Evolutionary conservation across 2,113 vertebrate species (phyloP).

Genomic region (Syngnathus scovelli): DNA sequence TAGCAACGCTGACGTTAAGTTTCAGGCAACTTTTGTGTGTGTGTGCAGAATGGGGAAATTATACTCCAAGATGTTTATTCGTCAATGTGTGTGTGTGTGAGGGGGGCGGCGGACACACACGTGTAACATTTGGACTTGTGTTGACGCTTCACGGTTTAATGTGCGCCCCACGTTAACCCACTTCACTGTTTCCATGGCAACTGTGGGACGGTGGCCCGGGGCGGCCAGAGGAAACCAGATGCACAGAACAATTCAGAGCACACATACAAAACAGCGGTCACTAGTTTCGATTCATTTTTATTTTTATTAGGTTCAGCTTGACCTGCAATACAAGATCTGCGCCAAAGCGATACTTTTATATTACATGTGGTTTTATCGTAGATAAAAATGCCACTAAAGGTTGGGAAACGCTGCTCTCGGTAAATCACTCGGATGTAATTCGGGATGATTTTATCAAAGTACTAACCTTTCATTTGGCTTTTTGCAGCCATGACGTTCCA

Average conservation of each 20-base stretch:
- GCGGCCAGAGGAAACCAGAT: conserved; percentile 39
- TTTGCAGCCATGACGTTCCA: conserved; percentile 89
- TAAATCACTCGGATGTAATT: too few relatives aligned
- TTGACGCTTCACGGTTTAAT: conserved; percentile 38
- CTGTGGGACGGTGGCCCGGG: conserved; percentile 47
- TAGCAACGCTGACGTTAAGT: conserved; percentile 57
- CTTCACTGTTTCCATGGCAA: conserved; percentile 65
- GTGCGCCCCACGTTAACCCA: conserved; percentile 57
- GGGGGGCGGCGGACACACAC: conserved; percentile 10
- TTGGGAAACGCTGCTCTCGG: too few relatives aligned
- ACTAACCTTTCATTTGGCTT: conserved; percentile 1
- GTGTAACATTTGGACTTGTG: conserved; percentile 34
- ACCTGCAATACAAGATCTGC: too few relatives aligned
- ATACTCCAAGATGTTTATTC: conserved; percentile 22
- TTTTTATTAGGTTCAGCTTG: too few relatives aligned
- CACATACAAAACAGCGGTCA: conserved; percentile 4
- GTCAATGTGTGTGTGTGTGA: conserved; percentile 5
- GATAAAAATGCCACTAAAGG: too few relatives aligned
- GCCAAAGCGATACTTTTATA: too few relatives aligned
- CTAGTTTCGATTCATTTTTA: too few relatives aligned
- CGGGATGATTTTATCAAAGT: too few relatives aligned
- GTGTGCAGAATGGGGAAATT: conserved; percentile 15
- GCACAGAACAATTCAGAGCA: conserved; percentile 28
- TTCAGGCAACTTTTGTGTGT: conserved; percentile 47
- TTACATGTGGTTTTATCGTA: too few relatives aligned